A percentile compares a stretch with the other conserved stretches of the same genome.
Evolutionary conservation across 2,113 vertebrate genomes (phyloP).

Genomic region (Nipponia nippon): DNA sequence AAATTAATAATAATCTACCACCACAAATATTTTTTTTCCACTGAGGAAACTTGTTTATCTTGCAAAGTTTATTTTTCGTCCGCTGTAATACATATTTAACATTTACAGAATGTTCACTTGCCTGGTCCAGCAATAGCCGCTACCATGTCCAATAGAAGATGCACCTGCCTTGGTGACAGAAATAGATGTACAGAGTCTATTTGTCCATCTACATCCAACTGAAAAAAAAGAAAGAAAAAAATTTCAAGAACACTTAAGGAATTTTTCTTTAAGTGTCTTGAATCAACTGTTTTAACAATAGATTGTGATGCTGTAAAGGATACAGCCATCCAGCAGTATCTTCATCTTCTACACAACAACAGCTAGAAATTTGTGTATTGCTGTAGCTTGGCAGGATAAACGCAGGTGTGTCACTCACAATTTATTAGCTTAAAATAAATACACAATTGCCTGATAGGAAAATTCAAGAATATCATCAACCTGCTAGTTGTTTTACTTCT

Average conservation of each 20-base stretch:
- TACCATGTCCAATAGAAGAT: conserved; percentile 90
- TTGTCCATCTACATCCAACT: conserved; percentile 93
- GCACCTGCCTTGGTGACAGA: conserved; percentile 92
- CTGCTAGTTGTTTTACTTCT: not conserved
- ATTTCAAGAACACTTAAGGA: not conserved
- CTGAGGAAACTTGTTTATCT: not conserved
- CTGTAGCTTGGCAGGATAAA: not conserved
- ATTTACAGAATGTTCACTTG: conserved; percentile 54
- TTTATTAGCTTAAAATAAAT: not conserved
- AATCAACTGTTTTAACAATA: not conserved
- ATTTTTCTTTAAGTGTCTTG: not conserved
- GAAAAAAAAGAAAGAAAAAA: not conserved
- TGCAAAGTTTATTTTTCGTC: not conserved
- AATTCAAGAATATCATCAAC: not conserved
- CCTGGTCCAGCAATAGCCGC: conserved; percentile 90
- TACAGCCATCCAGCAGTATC: not conserved
- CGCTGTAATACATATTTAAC: not conserved
- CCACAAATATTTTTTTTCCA: not conserved
- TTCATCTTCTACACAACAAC: not conserved
- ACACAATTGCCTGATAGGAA: not conserved
- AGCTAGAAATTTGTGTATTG: not conserved
- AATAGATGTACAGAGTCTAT: conserved; percentile 88
- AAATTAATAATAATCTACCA: not conserved
- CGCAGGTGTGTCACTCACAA: not conserved
- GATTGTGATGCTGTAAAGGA: not conserved